Base-by-base conservation (phyloP, 2,797 vertebrate genomes). In the Harpagifer antarcticus region DNA sequence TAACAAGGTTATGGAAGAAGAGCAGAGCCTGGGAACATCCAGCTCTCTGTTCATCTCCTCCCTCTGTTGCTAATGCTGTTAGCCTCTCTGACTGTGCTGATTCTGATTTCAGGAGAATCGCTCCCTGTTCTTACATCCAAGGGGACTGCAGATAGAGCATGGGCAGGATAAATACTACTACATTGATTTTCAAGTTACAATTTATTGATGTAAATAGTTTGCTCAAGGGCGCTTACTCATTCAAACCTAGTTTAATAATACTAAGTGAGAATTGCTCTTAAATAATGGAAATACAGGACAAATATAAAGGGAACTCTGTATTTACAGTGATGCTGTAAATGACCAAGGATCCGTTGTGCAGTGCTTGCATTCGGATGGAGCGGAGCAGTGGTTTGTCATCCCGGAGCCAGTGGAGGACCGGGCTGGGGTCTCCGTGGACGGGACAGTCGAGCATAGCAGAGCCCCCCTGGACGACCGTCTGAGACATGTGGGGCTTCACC, bases 281-380 rank as follows among this genome's bases (percentile, higher is more conserved):
- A 55, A 59, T 40, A 4, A 3, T 33, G 0, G 7, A 81, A 49
- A 70, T 17, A 27, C 9, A 49, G 8, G 48, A 6, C 5, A 58
- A 20, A 52, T 1, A 48, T 9, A 19, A 50, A 49, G 15, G 11
- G 1, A 64, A 33, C 5, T 23, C 16, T 50, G 40, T 79, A 80
- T 88, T 96, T 95, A 97, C 97, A 92, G 82, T 85, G 1, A 93
- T 84, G 6, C 91, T 88, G 48, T 19, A 96, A 88, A 98, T 95
- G 87, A 91, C 88, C 91, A 99, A 81, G 1, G 97, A 99, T 68
- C 97, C 97, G 0, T 99, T 97, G 70, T 86, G 95, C 27, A 97
- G 93, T 17, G 81, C 86, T 33, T 83, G 93, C 78, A 93, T 89
- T 19, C 87, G 92, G 4, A 81, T 74, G 0, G 86, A 72, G 7